Evolutionary conservation across 2,797 vertebrate genomes (phyloP), one percentile per base, ranked within the genome.

Genomic region (Ceyx erithaca): DNA sequence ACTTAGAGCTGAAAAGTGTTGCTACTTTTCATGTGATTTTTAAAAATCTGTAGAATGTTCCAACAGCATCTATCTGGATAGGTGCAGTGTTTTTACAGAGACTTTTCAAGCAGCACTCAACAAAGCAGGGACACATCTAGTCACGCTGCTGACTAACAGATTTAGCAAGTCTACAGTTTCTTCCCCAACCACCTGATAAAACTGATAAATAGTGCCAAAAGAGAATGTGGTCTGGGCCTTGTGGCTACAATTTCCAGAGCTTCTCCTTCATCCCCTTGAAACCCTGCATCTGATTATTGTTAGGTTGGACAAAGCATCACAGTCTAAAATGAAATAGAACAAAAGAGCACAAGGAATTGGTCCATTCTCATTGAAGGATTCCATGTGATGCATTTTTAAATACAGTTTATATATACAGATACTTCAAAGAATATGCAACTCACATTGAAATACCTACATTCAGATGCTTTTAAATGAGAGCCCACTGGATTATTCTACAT

Each of bases 261-360:
- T 35, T 31, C 33, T 64, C 30, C 41, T 37, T 69, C 61, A 30
- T n/a, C 2, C 21, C 40, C 46, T 15, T 80, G 88, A 76, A 80
- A 85, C 49, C 45, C 46, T 54, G 18, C n/a, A 49, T 61, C 51
- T 76, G 57, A 51, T 25, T 40, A 90, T 12, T 43, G 45, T 3
- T 64, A 45, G 23, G 49, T 6, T 87, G 22, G 33, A 85, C 31
- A 86, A 61, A 85, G 35, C 69, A 89, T 77, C 35, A 41, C 25
- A 43, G 22, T 85, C 30, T 58, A 80, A 94, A 88, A 82, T 13
- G 4, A 93, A 94, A 85, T 52, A 35, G 59, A 84, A 73, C 33
- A 91, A 45, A 75, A 49, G 35, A 68, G 55, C 22, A 82, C 10
- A 6, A 92, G 45, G 30, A 88, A 88, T 75, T 49, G 64, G 30